Base-by-base conservation (phyloP, 2,113 vertebrate genomes). In the Rhinopomastus cyanomelas region DNA sequence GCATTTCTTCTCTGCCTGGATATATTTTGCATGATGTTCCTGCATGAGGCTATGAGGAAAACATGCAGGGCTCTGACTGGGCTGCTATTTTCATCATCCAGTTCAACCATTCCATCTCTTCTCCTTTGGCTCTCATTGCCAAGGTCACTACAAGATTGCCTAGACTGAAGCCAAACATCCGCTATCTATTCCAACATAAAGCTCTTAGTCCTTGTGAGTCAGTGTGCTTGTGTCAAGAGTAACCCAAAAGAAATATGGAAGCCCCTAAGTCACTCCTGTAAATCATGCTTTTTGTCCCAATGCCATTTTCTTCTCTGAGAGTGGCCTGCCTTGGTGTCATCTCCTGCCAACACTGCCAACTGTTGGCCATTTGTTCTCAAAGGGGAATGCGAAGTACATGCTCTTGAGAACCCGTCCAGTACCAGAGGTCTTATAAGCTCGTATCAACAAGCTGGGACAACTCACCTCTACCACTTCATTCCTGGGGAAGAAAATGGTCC, bases 161-260 rank as follows among this genome's bases (percentile, higher is more conserved):
- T 91, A 82, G 48, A 34, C 52, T n/a, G 48, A 44, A 64, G 37
- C 37, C 57, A 64, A 87, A 85, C 29, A 75, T 79, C 53, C 22
- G 6, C 23, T 87, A 11, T 60, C 62, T 87, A 79, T 94, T 92
- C 85, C 75, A 87, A 2, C 49, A 57, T 52, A 52, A 79, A 89
- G n/a, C 72, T 92, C 67, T 87, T 51, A 46, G 27, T 52, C 89
- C n/a, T 56, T 93, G 85, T 85, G 75, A 90, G 76, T 85, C 72
- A 87, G 48, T 39, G 52, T 25, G 39, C 64, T 87, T 1, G 3
- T 81, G 68, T 85, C 48, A 85, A 91, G 85, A 85, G 32, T 68
- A 94, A 89, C 59, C 75, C 71, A n/a, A 89, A 93, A 89, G 42
- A 78, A 30, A 64, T 44, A 91, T 27, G 29, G 61, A 83, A 91